Evolutionary conservation across 2,888 invertebrate genomes (phyloP), one percentile per base, ranked within the genome.

Genomic region (Hydrotaea cyrtoneurina): DNA sequence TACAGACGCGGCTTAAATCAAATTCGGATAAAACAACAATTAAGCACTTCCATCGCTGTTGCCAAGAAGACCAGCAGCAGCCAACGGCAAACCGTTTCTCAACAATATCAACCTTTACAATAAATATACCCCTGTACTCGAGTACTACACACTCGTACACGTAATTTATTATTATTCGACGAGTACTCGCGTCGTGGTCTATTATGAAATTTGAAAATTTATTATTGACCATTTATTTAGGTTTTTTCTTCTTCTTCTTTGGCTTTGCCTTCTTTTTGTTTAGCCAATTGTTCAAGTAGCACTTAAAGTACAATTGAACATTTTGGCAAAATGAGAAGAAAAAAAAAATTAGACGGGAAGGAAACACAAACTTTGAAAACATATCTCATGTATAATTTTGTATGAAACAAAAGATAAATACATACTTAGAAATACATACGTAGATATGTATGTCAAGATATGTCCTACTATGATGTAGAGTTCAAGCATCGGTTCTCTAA

Each of bases 111-210:
- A 71, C 50, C 78, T 81, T 73, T 72, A 55, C 43, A 43, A 11
- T 17, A 39, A 72, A 55, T 21, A 55, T 55, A 1, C 7, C 39
- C 39, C 11, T 39, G 39, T 39, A 39, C 55, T 21, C 19, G 55
- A 55, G 21, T 55, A 31, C 3, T 7, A 31, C 31, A 55, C 53
- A 62, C 66, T 17, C 46, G 11, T 17, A 46, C 23, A 31, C 46
- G 64, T 78, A 71, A 82, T 69, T 82, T 78, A 78, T 78, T 69
- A 75, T 74, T 57, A 57, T 19, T 43, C 53, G 21, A 5, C 50
- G 43, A 50, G 59, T 59, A 26, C 26, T 15, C 59, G 59, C 10
- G 39, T 19, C 43, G 17, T 31, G 21, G 21, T 62, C n/a, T 74
- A 59, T 74, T 74, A 74, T 74, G 62, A 74, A 74, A 74, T 13